A percentile compares a stretch with the other conserved stretches of the same genome.
These are phyloP conservation scores for Prionace glauca DNA, from an alignment of 2,797 vertebrate genomes.

Conservation along the genomic window DNA sequence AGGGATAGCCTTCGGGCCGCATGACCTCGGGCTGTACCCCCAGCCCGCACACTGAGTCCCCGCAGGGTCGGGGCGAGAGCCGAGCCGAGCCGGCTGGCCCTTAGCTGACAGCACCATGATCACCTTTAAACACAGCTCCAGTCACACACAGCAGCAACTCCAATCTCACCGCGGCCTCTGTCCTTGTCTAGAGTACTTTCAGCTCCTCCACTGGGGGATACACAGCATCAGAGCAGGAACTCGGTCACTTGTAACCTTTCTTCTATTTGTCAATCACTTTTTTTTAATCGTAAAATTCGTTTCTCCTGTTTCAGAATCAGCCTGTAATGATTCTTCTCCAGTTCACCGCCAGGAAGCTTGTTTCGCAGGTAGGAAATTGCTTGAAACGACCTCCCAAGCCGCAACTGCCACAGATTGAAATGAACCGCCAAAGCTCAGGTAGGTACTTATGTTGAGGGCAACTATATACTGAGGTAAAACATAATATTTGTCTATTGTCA, in stretches of 20 bases:
- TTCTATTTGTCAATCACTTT: not conserved
- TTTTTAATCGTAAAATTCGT: not conserved
- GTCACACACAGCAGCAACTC: not conserved
- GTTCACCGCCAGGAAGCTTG: conserved; percentile 49
- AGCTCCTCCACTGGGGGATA: not conserved
- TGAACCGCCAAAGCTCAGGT: conserved; percentile 72
- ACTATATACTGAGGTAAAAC: not conserved
- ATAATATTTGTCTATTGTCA: not conserved
- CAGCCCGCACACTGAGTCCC: not conserved
- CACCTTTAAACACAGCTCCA: not conserved
- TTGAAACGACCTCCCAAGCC: conserved; percentile 47
- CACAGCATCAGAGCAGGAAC: not conserved
- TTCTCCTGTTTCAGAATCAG: not conserved
- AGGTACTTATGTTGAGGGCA: conserved; percentile 45
- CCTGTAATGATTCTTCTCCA: conserved; percentile 62
- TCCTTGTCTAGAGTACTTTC: not conserved
- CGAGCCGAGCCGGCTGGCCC: not conserved
- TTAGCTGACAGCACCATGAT: not conserved
- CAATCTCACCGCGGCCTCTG: not conserved
- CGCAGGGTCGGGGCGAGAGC: not conserved
- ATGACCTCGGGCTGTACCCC: not conserved
- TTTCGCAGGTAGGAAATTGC: conserved; percentile 54
- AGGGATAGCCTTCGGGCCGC: not conserved
- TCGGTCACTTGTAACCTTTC: not conserved
- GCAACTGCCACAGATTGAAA: conserved; percentile 48